Conservation (phyloP, 2,888 invertebrate genomes). For the Agrochola lota region DNA sequence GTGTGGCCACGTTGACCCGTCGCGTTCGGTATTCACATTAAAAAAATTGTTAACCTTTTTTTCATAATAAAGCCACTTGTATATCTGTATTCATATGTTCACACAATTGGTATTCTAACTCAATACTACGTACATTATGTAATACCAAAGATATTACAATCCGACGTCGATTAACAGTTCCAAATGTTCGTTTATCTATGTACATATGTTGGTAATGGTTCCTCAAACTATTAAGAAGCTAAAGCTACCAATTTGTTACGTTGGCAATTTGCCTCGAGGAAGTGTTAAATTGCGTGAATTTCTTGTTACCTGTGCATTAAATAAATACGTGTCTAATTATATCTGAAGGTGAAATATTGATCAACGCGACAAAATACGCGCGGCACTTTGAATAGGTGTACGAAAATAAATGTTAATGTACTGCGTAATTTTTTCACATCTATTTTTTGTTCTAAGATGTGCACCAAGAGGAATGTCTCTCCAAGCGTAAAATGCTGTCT, state of each 20-base stretch:
- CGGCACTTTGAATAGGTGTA: slow-evolving; percentile 17
- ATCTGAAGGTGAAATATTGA: slow-evolving; percentile 52
- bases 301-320: slow-evolving; percentile 54
- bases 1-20: too few relatives aligned
- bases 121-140: not conserved
- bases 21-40: too few relatives aligned
- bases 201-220: slow-evolving; percentile 10
- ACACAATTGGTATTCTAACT: not conserved
- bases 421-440: not conserved
- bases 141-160: slow-evolving; percentile 5
- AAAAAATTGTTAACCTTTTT: not conserved
- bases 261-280: slow-evolving; percentile 62
- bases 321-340: slow-evolving; percentile 54
- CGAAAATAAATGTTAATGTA: slow-evolving; percentile 27
- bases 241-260: slow-evolving; percentile 30
- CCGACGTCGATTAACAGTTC: not conserved
- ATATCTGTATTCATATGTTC: not conserved
- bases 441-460: not conserved
- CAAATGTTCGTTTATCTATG: slow-evolving; percentile 4
- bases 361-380: slow-evolving; percentile 13
- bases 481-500: not conserved
- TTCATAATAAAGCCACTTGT: not conserved
- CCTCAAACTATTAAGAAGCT: slow-evolving; percentile 10
- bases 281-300: slow-evolving; percentile 58
- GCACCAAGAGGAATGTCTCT: not conserved